phyloP scores from a whole-genome alignment of 2,888 invertebrate species.

The Smittia sp. region DNA sequence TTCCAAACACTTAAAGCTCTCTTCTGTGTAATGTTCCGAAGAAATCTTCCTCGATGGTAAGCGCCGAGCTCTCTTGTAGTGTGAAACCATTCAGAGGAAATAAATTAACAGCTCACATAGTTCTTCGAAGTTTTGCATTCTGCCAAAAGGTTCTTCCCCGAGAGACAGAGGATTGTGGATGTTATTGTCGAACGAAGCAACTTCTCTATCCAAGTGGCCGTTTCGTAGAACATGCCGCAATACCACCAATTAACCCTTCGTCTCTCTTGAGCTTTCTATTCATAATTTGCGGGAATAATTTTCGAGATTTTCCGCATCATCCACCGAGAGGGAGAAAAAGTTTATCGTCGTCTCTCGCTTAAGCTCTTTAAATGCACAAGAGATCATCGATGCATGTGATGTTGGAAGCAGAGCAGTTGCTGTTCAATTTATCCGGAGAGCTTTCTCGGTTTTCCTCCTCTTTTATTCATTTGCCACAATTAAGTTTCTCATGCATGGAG shows the following conservation, averaged over 20 bases:
- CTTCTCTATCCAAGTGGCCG: background rate
- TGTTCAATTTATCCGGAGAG: background rate
- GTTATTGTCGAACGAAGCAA: background rate
- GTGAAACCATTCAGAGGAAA: background rate
- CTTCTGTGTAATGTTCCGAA: no score
- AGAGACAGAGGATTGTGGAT: background rate
- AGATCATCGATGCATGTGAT: slow-evolving; percentile 22
- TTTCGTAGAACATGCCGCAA: background rate
- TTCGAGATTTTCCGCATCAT: slow-evolving; percentile 14
- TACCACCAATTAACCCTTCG: slow-evolving; percentile 14
- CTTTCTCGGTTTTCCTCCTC: background rate
- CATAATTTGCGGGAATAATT: slow-evolving; percentile 25
- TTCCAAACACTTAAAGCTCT: no score
- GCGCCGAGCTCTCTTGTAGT: background rate
- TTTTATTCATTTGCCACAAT: background rate
- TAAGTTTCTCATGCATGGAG: slow-evolving; percentile 1
- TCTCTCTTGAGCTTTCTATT: background rate
- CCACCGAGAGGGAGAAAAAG: background rate
- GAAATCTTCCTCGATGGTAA: background rate
- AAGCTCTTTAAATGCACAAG: slow-evolving; percentile 12
- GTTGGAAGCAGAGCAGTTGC: background rate
- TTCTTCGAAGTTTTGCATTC: background rate
- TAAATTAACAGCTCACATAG: slow-evolving; percentile 14
- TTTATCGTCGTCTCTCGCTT: slow-evolving; percentile 11
- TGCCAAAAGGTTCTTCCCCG: background rate